Evolutionary conservation across 2,888 invertebrate genomes (phyloP), one percentile per base, ranked within the genome.

Genomic region (Hemicrepidius hirtus): DNA sequence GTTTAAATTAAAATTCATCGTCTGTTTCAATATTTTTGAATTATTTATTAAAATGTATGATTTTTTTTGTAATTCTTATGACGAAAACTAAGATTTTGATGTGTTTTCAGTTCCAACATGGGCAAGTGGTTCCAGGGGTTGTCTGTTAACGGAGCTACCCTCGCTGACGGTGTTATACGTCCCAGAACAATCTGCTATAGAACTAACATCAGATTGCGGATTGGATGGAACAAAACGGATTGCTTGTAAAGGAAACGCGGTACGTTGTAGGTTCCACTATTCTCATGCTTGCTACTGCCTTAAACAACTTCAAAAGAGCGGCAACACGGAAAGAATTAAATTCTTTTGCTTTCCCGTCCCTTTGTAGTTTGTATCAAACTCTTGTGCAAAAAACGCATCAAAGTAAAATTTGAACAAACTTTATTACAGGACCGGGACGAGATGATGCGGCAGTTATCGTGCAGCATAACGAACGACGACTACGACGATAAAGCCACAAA

Each of bases 161-260:
- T 93, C 93, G 35, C 86, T 94, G 76, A 94, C 94, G 0, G 91
- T 93, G 76, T 88, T 93, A 71, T 94, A 93, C 83, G 89, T 94
- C 82, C 94, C 94, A 28, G 94, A 94, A 82, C 92, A 92, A 82
- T 92, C 93, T 37, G 93, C 93, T 55, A 90, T 94, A 62, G 93
- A 93, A 84, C 87, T 94, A 67, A 92, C 93, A 41, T 91, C 92
- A 28, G 94, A 94, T 83, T 94, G 94, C 79, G 93, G 93, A 62
- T 86, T 93, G 73, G 93, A 92, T 73, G 94, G 93, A 10, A 91
- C 93, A 2, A 90, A 92, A 81, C 89, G 92, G 75, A 91, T 94
- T 70, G 91, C 93, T 76, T 94, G 94, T 85, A 92, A 92, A 81
- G 93, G 93, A 79, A 92, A 92, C 85, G 90, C 92, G 88, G 94